Conservation (phyloP, 2,888 invertebrate species). For the Sturmia bella region DNA sequence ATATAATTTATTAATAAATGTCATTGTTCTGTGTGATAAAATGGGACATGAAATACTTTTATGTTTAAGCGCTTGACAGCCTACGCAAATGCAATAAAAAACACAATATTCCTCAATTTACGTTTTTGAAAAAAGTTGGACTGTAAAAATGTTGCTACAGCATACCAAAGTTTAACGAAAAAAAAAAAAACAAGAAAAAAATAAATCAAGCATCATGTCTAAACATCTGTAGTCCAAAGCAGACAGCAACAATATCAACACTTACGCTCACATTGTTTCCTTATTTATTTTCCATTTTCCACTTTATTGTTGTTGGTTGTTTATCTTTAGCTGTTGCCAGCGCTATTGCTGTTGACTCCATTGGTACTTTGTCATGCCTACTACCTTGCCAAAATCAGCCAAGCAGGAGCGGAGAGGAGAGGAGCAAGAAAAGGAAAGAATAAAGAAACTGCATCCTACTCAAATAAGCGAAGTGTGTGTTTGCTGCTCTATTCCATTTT, state of each 20-base stretch:
- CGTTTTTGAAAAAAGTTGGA: conserved; percentile 20
- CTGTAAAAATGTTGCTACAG: conserved; percentile 24
- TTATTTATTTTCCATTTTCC: conserved; percentile 16
- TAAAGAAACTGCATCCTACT: conserved; percentile 48
- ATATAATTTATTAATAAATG: conserved; percentile 62
- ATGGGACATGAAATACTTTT: conserved; percentile 30
- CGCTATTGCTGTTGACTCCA: conserved; percentile 41
- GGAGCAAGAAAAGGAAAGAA: conserved; percentile 9
- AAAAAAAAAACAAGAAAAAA: not conserved
- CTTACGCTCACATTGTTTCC: conserved; percentile 46
- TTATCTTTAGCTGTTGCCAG: conserved; percentile 51
- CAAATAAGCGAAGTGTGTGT: conserved; percentile 25
- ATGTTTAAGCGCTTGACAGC: conserved; percentile 24
- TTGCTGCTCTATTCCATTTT: conserved; percentile 24
- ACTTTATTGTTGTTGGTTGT: conserved; percentile 30
- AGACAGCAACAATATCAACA: conserved; percentile 42
- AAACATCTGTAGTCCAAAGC: conserved; percentile 44
- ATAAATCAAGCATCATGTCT: conserved; percentile 45
- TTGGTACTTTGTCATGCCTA: conserved; percentile 48
- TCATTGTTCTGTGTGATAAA: conserved; percentile 51
- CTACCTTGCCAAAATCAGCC: conserved; percentile 38
- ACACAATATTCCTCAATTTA: conserved; percentile 24
- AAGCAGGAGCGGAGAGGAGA: not conserved
- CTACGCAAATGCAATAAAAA: conserved; percentile 47
- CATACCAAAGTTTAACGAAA: conserved; percentile 8